Base-by-base conservation (phyloP, 2,797 vertebrate species). In the Tympanoctomys barrerae region DNA sequence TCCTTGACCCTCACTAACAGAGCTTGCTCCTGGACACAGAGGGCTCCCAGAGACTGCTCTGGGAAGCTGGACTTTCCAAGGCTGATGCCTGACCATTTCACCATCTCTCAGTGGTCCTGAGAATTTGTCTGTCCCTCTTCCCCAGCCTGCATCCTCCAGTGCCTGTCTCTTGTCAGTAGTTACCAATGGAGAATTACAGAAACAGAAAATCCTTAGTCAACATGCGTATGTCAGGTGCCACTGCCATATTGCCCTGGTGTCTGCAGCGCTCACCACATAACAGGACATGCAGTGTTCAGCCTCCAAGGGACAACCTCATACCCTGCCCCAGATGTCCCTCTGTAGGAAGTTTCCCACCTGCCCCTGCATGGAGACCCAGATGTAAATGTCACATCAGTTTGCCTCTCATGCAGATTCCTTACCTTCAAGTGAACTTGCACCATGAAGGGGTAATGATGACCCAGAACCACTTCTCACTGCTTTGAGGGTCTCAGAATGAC, bases 1-100 rank as follows among this genome's bases (percentile, higher is more conserved):
- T 61, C 91, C 91, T 96, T 82, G 57, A 39, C 91, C 12, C 85
- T 93, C 59, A 4, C 31, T 88, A 49, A 71, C 19, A 33, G 52
- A 18, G 8, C 42, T 77, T 49, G 8, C 7, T 89, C 36, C 64
- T 71, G 21, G 75, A 61, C n/a, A 8, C 57, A 31, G 24, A 81
- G 36, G 73, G 66, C 46, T 54, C 6, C 52, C 24, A 8, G 26
- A 22, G 39, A 62, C 22, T 0, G 1, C 3, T 62, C 52, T 59
- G 16, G 28, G 28, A 61, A 10, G 49, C 26, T 68, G 19, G 7
- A 59, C 66, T 77, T 66, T 80, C 71, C 66, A 89, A 83, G 79
- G 22, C 19, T 36, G 70, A 52, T 28, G n/a, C 64, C 2, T 5
- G 4, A n/a, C 7, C 19, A n/a, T 36, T 64, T 81, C 16, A 13